These are phyloP conservation scores for Nymphalis urticae DNA, from an alignment of 2,888 invertebrate genomes.

Conservation along the genomic window DNA sequence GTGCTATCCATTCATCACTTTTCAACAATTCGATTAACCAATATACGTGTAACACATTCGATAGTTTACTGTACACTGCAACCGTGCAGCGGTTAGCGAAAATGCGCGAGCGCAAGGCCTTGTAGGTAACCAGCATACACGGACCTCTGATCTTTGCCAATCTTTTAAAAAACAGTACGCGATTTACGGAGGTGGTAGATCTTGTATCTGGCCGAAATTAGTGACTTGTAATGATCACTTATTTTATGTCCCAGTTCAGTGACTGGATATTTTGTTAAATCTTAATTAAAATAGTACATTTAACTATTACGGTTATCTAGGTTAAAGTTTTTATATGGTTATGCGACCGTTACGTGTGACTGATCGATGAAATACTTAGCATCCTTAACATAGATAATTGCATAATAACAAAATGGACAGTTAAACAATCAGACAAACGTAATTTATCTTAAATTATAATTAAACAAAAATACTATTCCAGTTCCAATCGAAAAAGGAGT, in stretches of 20 bases:
- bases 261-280: slow-evolving; percentile 7
- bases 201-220: slow-evolving; percentile 11
- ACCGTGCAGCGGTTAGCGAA: slow-evolving; percentile 40
- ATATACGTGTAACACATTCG: slow-evolving; percentile 43
- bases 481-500: no score
- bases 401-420: not conserved
- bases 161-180: slow-evolving; percentile 7
- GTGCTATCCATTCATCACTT: slow-evolving; percentile 21
- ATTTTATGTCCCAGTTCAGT: slow-evolving; percentile 3
- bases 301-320: slow-evolving; percentile 3
- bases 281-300: not conserved
- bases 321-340: slow-evolving; percentile 19
- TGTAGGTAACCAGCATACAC: slow-evolving; percentile 33
- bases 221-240: slow-evolving; percentile 7
- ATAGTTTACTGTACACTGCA: slow-evolving; percentile 44
- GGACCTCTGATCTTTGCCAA: slow-evolving; percentile 32
- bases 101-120: slow-evolving; percentile 50
- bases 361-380: slow-evolving; percentile 23
- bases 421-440: not conserved
- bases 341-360: slow-evolving; percentile 26
- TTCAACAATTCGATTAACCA: slow-evolving; percentile 4
- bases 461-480: no score
- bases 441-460: no score
- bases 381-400: slow-evolving; percentile 3
- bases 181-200: slow-evolving; percentile 14